Evolutionary conservation across 2,113 vertebrate species (phyloP).

Genomic region (Carlito syrichta): DNA sequence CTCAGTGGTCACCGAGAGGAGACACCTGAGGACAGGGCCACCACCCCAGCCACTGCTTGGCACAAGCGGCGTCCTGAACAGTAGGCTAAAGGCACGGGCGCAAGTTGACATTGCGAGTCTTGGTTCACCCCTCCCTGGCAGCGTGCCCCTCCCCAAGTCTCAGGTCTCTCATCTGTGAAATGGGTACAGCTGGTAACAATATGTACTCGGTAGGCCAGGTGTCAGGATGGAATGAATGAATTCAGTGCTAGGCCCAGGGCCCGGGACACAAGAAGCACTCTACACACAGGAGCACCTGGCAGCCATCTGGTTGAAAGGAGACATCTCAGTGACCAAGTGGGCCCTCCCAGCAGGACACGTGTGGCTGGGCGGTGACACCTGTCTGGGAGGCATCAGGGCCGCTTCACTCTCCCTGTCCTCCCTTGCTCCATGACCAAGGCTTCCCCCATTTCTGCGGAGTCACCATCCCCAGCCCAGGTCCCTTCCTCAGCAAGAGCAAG

Average conservation of each 20-base stretch:
- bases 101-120: background rate
- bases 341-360: fast-evolving
- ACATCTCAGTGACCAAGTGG: background rate
- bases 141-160: background rate
- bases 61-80: background rate
- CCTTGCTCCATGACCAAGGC: background rate
- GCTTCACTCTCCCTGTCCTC: background rate
- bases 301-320: background rate
- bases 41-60: background rate
- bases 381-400: background rate
- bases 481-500: background rate
- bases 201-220: background rate
- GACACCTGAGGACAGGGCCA: constrained; percentile 22
- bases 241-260: background rate
- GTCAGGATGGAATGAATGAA: background rate
- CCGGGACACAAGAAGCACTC: background rate
- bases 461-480: background rate
- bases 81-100: fast-evolving
- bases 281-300: background rate
- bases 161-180: background rate
- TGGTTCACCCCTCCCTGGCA: background rate
- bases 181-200: background rate
- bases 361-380: background rate
- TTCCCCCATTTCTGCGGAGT: background rate
- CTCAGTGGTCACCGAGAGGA: background rate